A percentile compares a stretch with the other conserved stretches of the same genome.
Evolutionary conservation across 1,140 invertebrate species (phyloP).

Genomic region (Maniola jurtina): DNA sequence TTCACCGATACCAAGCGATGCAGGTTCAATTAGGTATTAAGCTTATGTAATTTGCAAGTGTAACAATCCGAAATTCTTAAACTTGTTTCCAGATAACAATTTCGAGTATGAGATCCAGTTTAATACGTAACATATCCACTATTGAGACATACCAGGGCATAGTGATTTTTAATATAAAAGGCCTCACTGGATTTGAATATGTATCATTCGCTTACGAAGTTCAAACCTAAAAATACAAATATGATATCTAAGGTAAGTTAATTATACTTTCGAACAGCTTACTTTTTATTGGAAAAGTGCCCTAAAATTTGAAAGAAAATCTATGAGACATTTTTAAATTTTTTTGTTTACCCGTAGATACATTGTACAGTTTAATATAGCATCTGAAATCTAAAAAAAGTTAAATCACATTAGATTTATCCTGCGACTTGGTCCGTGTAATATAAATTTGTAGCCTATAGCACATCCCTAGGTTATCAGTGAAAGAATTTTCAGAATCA

Average conservation of each 20-base stretch:
- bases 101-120: neutral
- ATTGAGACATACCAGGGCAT: neutral
- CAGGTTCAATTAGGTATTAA: neutral
- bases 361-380: too few species aligned
- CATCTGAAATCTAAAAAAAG: too few species aligned
- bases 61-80: conserved; percentile 1
- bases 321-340: too few species aligned
- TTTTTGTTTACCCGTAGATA: too few species aligned
- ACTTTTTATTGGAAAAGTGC: neutral
- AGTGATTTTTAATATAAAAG: conserved; percentile 7
- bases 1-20: too few species aligned
- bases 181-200: neutral
- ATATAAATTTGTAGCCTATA: too few species aligned
- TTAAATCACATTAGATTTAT: too few species aligned
- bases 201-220: neutral
- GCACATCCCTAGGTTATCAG: too few species aligned
- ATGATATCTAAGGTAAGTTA: conserved; percentile 10
- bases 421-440: too few species aligned
- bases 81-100: conserved; percentile 3
- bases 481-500: too few species aligned
- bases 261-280: neutral
- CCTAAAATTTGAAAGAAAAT: too few species aligned
- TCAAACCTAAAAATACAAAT: neutral
- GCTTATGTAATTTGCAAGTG: conserved; percentile 1
- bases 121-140: conserved; percentile 6